phyloP scores from a whole-genome alignment of 2,888 invertebrate genomes.

The Drosophila anomelani region DNA sequence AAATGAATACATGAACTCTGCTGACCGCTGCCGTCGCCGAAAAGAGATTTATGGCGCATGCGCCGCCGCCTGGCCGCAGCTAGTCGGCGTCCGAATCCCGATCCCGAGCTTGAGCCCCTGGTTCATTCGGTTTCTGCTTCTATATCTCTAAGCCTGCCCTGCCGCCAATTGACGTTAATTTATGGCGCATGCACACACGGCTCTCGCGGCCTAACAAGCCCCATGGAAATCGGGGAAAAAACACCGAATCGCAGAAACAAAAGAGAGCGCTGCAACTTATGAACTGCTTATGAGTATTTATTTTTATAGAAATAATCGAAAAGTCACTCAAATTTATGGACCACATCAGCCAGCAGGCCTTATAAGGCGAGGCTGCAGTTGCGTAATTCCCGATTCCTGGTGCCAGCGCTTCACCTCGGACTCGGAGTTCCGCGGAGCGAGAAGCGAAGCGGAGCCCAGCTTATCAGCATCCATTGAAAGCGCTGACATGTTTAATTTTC shows the following conservation, averaged over 20 bases:
- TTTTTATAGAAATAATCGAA: conserved; percentile 78
- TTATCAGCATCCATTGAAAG: conserved; percentile 58
- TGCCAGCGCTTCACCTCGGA: background rate
- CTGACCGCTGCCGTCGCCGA: conserved; percentile 63
- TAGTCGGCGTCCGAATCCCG: conserved; percentile 29
- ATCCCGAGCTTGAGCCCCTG: conserved; percentile 49
- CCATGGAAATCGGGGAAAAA: conserved; percentile 14
- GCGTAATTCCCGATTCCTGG: conserved; percentile 35
- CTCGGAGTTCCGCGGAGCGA: background rate
- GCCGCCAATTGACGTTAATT: conserved; percentile 79
- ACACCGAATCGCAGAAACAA: conserved; percentile 35
- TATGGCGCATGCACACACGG: conserved; percentile 73
- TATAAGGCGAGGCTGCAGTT: conserved; percentile 46
- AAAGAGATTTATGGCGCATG: conserved; percentile 79
- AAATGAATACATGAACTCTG: conserved; percentile 78
- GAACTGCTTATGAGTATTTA: conserved; percentile 80
- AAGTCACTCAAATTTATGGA: conserved; percentile 71
- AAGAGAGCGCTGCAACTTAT: conserved; percentile 64
- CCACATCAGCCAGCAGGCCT: conserved; percentile 31
- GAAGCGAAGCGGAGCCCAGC: conserved; percentile 7
- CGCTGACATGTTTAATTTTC: conserved; percentile 80
- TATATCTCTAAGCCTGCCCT: conserved; percentile 42
- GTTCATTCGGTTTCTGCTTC: conserved; percentile 15
- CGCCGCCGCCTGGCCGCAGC: conserved; percentile 46
- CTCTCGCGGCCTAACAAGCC: conserved; percentile 57